These are phyloP conservation scores for Sclerodermus sp. DNA, from an alignment of 2,888 invertebrate genomes.

Conservation along the genomic window DNA sequence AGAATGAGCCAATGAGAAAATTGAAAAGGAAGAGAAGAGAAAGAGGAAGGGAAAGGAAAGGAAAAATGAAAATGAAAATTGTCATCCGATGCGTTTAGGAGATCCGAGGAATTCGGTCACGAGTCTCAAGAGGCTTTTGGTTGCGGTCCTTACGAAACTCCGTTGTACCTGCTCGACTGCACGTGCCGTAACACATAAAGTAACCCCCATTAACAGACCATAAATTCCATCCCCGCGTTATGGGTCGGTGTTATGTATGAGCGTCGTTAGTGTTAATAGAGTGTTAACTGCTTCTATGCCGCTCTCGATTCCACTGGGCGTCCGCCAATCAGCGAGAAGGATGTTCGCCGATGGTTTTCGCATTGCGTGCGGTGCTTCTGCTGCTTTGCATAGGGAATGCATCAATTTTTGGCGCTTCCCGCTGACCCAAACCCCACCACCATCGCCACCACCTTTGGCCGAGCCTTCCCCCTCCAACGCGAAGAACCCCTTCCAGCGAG, in stretches of 20 bases:
- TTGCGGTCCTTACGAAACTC: no score
- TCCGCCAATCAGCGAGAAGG: slow-evolving; percentile 26
- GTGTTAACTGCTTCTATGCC: slow-evolving; percentile 56
- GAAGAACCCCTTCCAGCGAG: no score
- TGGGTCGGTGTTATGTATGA: slow-evolving; percentile 53
- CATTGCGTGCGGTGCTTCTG: slow-evolving; percentile 45
- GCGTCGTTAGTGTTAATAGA: slow-evolving; percentile 58
- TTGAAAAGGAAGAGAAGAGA: no score
- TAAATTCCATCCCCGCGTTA: slow-evolving; percentile 48
- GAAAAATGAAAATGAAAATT: no score
- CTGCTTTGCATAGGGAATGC: slow-evolving; percentile 53
- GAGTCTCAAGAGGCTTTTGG: no score
- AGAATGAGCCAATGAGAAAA: no score
- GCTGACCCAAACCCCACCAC: slow-evolving; percentile 19
- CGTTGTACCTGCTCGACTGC: slow-evolving; percentile 21
- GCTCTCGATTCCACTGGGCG: slow-evolving; percentile 59
- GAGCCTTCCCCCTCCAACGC: no score
- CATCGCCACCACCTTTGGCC: no score
- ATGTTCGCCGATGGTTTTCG: neutral
- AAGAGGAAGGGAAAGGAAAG: no score
- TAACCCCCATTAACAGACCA: slow-evolving; percentile 55
- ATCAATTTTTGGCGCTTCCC: slow-evolving; percentile 51
- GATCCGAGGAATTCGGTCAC: no score
- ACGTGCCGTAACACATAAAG: slow-evolving; percentile 48
- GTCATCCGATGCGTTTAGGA: no score